Evolutionary conservation across 2,797 vertebrate genomes (phyloP).

Genomic region (Thripadectes ignobilis): DNA sequence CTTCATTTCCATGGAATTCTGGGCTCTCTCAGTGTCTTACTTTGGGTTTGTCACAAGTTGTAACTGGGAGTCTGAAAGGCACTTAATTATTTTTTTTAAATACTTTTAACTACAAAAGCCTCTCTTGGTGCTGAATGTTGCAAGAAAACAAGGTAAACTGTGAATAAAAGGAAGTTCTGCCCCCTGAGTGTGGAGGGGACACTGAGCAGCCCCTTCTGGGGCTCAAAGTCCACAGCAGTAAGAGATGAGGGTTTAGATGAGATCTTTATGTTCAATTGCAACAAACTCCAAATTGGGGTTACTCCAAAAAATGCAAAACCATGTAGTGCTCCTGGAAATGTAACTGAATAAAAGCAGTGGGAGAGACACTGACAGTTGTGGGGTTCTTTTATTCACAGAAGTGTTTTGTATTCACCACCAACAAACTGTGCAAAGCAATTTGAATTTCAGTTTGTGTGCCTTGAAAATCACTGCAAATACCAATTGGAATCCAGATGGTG

Average conservation of each 20-base stretch:
- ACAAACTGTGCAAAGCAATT: neutral
- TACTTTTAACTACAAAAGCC: neutral
- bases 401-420: constrained; percentile 45
- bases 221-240: neutral
- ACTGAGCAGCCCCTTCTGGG: neutral
- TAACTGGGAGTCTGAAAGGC: neutral
- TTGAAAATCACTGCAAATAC: neutral
- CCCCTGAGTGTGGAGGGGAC: neutral
- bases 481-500: neutral
- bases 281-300: neutral
- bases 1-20: neutral
- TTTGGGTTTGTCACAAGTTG: neutral
- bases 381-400: constrained; percentile 75
- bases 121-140: neutral
- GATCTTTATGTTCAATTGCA: neutral
- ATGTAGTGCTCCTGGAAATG: neutral
- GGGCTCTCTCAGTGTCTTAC: neutral
- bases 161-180: constrained; percentile 70
- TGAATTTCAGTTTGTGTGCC: neutral
- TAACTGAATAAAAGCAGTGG: neutral
- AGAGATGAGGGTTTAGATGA: neutral
- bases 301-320: neutral
- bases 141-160: constrained; percentile 30
- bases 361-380: neutral
- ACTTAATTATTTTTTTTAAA: neutral